These are phyloP conservation scores for Erpetoichthys calabaricus DNA, from an alignment of 2,797 vertebrate species.

Conservation along the genomic window DNA sequence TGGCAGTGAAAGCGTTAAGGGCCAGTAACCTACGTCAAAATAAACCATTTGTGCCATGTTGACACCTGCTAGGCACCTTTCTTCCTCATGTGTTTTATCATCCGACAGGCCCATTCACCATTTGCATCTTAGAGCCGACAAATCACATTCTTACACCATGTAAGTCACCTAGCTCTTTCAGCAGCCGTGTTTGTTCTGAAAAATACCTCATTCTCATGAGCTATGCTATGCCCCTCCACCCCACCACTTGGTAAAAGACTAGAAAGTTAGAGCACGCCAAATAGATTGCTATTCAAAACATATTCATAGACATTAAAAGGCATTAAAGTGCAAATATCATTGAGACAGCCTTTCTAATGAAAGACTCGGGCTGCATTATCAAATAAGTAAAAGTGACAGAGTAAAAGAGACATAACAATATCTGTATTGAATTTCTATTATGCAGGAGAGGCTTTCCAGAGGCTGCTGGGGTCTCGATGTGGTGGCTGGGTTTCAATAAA, in stretches of 20 bases:
- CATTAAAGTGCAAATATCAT: slow-evolving; percentile 91
- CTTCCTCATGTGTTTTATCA: no score
- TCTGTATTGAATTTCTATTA: slow-evolving; percentile 83
- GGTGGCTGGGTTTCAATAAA: slow-evolving; percentile 57
- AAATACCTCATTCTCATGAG: no score
- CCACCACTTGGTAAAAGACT: slow-evolving; percentile 7
- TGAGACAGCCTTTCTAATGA: slow-evolving; percentile 90
- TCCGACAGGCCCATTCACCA: no score
- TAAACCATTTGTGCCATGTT: no score
- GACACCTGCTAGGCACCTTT: no score
- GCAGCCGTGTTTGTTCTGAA: no score
- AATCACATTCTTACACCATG: no score
- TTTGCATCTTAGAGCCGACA: no score
- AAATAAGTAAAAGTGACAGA: slow-evolving; percentile 82
- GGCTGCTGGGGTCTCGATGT: slow-evolving; percentile 51
- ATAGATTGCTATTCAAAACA: slow-evolving; percentile 62
- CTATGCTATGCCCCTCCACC: no score
- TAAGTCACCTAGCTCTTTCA: no score
- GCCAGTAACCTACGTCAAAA: no score
- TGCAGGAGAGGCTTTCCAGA: slow-evolving; percentile 56
- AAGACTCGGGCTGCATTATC: slow-evolving; percentile 76
- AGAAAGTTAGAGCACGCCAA: slow-evolving; percentile 21
- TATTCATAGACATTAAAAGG: slow-evolving; percentile 76
- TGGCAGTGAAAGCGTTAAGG: no score
- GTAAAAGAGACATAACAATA: slow-evolving; percentile 64